Conservation (phyloP, 2,888 invertebrate genomes). For the Leucoma salicis region DNA sequence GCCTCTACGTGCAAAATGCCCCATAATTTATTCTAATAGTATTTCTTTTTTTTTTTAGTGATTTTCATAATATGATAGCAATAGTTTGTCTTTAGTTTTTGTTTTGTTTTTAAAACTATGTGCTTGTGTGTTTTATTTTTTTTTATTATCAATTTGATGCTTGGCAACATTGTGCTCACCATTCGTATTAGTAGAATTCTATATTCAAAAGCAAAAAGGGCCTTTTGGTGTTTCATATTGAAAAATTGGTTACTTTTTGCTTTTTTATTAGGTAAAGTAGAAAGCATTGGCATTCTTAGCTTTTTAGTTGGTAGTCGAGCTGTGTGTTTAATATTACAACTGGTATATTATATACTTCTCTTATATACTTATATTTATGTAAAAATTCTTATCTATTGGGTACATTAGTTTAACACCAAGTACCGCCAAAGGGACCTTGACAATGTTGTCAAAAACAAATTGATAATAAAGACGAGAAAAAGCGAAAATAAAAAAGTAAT, state of each 20-base stretch:
- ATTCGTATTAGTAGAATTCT: conserved; percentile 45
- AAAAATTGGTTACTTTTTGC: conserved; percentile 60
- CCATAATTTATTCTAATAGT: too few relatives aligned
- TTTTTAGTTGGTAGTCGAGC: conserved; percentile 65
- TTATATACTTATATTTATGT: conserved; percentile 50
- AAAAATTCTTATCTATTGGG: conserved; percentile 45
- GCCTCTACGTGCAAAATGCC: too few relatives aligned
- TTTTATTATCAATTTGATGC: conserved; percentile 82
- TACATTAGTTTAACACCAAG: conserved; percentile 32
- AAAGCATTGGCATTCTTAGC: conserved; percentile 64
- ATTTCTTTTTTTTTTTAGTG: too few relatives aligned
- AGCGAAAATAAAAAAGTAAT: conserved; percentile 41
- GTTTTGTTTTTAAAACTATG: conserved; percentile 52
- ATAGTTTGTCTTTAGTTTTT: conserved; percentile 22
- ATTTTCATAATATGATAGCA: conserved; percentile 34
- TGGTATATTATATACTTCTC: conserved; percentile 43
- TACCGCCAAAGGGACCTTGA: conserved; percentile 47
- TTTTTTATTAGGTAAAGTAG: conserved; percentile 52
- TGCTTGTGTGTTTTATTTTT: conserved; percentile 76
- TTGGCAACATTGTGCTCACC: conserved; percentile 82
- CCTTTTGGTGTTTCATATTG: conserved; percentile 41
- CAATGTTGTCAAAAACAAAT: conserved; percentile 79
- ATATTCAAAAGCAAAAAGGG: conserved; percentile 64
- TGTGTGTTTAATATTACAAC: conserved; percentile 56
- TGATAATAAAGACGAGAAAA: conserved; percentile 69